phyloP scores from a whole-genome alignment of 2,888 invertebrate species.

The Steinernema hermaphroditum region DNA sequence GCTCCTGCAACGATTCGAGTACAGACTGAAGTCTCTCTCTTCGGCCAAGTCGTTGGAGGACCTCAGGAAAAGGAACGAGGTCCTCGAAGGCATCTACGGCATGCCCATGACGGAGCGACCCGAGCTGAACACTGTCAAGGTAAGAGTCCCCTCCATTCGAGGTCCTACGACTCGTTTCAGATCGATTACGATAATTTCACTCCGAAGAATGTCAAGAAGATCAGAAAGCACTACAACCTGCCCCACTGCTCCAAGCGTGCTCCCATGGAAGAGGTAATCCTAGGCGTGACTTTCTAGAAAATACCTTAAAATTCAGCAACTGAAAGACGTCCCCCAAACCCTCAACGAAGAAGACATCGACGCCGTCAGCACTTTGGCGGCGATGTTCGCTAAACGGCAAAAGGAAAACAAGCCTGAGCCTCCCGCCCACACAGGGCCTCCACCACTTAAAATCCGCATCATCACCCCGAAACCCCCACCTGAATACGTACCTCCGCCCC shows the following conservation, averaged over 20 bases:
- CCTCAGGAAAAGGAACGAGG: neutral
- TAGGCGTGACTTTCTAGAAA: neutral
- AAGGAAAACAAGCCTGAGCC: neutral
- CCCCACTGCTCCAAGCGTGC: neutral
- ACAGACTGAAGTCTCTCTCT: neutral
- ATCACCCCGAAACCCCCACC: neutral
- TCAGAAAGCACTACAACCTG: neutral
- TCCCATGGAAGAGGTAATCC: conserved; percentile 9
- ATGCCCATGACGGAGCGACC: neutral
- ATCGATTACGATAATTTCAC: neutral
- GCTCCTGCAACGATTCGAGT: neutral
- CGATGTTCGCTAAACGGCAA: neutral
- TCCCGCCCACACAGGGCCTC: neutral
- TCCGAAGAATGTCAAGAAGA: neutral
- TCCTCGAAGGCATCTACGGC: neutral
- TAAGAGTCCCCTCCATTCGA: neutral
- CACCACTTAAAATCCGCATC: neutral
- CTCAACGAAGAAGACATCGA: neutral
- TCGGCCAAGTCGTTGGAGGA: neutral
- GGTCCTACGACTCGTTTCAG: neutral
- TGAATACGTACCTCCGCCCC: neutral
- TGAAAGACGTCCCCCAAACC: neutral
- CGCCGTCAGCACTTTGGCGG: neutral
- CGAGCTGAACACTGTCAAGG: neutral
- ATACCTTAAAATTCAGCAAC: neutral